Evolutionary conservation across 2,113 vertebrate genomes (phyloP).

Genomic region (Alethe castanea): DNA sequence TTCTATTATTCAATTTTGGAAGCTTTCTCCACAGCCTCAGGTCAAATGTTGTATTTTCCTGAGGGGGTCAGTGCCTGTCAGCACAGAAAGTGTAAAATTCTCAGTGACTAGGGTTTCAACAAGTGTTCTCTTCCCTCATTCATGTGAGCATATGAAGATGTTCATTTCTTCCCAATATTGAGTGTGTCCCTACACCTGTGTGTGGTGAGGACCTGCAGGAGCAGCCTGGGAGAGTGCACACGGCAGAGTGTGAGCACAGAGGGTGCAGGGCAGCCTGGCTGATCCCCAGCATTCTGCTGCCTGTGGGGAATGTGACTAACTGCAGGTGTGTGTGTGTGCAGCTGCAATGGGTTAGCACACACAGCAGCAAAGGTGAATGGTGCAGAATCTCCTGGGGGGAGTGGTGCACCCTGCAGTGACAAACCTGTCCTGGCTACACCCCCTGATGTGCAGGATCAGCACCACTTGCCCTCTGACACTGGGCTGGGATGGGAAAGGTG

Average conservation of each 20-base stretch:
- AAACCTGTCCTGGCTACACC: background rate
- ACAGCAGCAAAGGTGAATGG: background rate
- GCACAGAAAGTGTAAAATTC: too few species aligned
- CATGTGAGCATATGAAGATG: too few species aligned
- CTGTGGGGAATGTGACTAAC: background rate
- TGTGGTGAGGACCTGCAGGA: too few species aligned
- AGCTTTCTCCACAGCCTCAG: too few species aligned
- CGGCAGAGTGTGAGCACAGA: background rate
- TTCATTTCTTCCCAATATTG: background rate
- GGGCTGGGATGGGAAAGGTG: background rate
- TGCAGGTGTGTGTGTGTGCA: background rate
- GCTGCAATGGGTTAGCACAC: background rate
- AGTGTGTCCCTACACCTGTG: fast-evolving
- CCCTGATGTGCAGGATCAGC: background rate
- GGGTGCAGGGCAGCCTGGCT: background rate
- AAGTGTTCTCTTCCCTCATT: background rate
- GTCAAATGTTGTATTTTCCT: too few species aligned
- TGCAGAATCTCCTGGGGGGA: background rate
- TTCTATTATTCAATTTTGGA: too few species aligned
- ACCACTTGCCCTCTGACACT: background rate
- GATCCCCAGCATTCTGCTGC: fast-evolving
- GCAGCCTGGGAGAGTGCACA: fast-evolving
- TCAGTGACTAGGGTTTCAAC: too few species aligned
- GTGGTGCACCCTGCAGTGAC: background rate
- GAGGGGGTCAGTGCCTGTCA: too few species aligned